Evolutionary conservation across 92 coral and sea anemone genomes (phyloP).

Genomic region (Anthopleura xanthogrammica): DNA sequence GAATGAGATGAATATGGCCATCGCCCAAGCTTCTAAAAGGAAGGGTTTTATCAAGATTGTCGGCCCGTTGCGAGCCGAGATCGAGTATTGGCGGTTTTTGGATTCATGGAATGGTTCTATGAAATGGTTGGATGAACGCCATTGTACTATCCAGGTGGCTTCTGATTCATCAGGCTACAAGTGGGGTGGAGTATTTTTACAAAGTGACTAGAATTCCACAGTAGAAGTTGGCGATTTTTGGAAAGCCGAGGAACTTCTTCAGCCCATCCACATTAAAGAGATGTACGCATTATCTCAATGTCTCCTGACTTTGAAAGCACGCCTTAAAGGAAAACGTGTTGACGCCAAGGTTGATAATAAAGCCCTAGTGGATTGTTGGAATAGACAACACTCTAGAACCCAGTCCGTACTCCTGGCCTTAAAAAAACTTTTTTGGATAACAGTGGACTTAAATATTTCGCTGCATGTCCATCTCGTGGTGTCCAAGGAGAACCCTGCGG

Average conservation of each 20-base stretch:
- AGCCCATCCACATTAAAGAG: not conserved
- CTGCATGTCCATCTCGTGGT: not conserved
- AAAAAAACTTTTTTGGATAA: constrained; percentile 43
- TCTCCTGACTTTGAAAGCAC: too few species aligned
- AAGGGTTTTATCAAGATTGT: constrained; percentile 21
- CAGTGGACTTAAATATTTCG: constrained; percentile 21
- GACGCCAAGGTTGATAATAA: too few species aligned
- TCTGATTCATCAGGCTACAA: constrained; percentile 37
- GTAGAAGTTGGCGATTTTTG: constrained; percentile 41
- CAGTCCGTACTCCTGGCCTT: constrained; percentile 12
- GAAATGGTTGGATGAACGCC: constrained; percentile 34
- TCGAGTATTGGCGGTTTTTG: constrained; percentile 51
- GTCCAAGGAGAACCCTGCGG: too few species aligned
- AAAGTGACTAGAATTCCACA: not conserved
- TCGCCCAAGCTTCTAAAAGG: constrained; percentile 21
- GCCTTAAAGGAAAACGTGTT: too few species aligned
- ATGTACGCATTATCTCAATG: too few species aligned
- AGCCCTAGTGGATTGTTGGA: too few species aligned
- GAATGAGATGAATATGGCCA: constrained; percentile 38
- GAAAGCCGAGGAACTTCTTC: constrained; percentile 10
- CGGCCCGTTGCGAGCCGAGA: constrained; percentile 28
- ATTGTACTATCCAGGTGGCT: constrained; percentile 19
- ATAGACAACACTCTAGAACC: not conserved
- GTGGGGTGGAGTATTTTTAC: constrained; percentile 2
- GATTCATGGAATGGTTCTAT: constrained; percentile 49